phyloP scores from a whole-genome alignment of 2,888 invertebrate genomes.

The Kuschelorhynchus macadamiae region DNA sequence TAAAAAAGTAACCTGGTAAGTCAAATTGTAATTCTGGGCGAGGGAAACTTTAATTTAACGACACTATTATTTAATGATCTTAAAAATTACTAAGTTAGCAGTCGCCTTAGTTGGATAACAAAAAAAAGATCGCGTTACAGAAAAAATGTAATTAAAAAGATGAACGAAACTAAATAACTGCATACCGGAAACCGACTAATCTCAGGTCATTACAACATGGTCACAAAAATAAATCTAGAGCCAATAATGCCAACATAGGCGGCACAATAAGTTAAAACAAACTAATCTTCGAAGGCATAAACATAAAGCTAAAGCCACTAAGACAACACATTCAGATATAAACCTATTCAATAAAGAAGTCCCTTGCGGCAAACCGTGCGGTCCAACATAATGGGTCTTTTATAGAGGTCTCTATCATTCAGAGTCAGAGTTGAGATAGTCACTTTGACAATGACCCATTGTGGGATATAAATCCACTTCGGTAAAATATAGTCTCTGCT shows the following conservation, averaged over 20 bases:
- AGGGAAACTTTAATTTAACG: too few species aligned
- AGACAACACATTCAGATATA: slow-evolving; percentile 45
- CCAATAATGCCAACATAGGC: slow-evolving; percentile 16
- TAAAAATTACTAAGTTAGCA: too few species aligned
- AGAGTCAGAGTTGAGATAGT: slow-evolving; percentile 49
- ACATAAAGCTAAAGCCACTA: slow-evolving; percentile 43
- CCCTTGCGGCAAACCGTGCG: slow-evolving; percentile 47
- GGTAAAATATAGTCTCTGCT: slow-evolving; percentile 31
- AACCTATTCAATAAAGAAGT: slow-evolving; percentile 52
- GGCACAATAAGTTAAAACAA: slow-evolving; percentile 31
- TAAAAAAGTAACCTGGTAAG: too few species aligned
- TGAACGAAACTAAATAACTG: too few species aligned
- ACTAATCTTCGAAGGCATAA: slow-evolving; percentile 44
- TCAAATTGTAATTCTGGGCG: too few species aligned
- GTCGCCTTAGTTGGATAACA: too few species aligned
- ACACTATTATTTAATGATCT: too few species aligned
- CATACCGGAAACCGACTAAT: too few species aligned
- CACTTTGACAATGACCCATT: slow-evolving; percentile 55
- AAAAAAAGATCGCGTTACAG: too few species aligned
- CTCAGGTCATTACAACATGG: too few species aligned
- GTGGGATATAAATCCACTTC: slow-evolving; percentile 52
- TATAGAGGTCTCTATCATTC: slow-evolving; percentile 56
- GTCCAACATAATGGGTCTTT: slow-evolving; percentile 53
- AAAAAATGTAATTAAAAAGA: too few species aligned
- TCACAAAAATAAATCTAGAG: slow-evolving; percentile 15